Conservation (phyloP, 2,797 vertebrate species). For the Prunella strophiata region DNA sequence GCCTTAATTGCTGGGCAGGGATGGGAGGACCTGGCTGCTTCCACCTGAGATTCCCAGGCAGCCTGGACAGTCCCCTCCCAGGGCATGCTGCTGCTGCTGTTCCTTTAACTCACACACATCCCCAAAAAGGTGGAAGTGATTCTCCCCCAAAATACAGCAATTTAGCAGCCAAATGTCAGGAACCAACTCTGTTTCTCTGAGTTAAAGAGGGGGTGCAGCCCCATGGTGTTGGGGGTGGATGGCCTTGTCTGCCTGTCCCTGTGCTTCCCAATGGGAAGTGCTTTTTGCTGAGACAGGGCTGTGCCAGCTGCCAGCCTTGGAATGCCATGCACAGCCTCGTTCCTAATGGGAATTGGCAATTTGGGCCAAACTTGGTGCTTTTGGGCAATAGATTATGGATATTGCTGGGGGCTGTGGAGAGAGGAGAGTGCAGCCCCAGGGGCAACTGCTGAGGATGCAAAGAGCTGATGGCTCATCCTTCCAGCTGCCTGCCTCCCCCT, state of each 20-base stretch:
- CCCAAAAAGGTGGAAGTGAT: accelerated
- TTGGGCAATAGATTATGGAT: background rate
- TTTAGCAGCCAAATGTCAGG: background rate
- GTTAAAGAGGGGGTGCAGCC: background rate
- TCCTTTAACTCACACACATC: background rate
- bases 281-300: background rate
- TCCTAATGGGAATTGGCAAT: background rate
- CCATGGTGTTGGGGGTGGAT: background rate
- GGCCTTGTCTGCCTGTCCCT: background rate
- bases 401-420: background rate
- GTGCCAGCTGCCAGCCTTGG: background rate
- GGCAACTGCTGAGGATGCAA: background rate
- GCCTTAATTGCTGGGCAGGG: conserved; percentile 2
- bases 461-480: background rate
- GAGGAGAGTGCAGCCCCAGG: background rate
- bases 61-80: background rate
- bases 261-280: accelerated
- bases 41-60: background rate
- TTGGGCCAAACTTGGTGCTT: background rate
- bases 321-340: background rate
- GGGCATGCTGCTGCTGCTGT: background rate
- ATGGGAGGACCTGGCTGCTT: background rate
- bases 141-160: background rate
- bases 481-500: background rate
- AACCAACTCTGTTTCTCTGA: accelerated